A percentile compares a stretch with the other conserved stretches of the same genome.
phyloP scores from a whole-genome alignment of 2,113 vertebrate genomes.

The Oryzias melastigma region DNA sequence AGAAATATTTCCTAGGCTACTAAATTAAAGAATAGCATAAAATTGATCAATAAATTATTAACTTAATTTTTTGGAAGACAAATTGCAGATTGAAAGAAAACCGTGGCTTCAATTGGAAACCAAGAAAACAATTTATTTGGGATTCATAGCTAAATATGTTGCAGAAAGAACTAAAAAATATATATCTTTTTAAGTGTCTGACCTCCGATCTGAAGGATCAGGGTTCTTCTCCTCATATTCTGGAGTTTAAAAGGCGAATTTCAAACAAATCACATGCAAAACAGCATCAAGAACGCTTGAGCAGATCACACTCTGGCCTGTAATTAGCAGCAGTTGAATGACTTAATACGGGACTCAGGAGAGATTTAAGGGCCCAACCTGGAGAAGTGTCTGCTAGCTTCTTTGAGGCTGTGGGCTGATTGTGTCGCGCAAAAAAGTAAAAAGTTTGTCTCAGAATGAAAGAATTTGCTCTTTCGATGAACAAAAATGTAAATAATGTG shows the following conservation, averaged over 20 bases:
- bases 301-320: conserved; percentile 27
- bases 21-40: too few species aligned
- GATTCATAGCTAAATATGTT: too few species aligned
- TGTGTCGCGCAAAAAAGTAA: conserved; percentile 13
- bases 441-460: too few species aligned
- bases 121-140: too few species aligned
- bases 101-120: too few species aligned
- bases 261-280: conserved; percentile 3
- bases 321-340: conserved; percentile 51
- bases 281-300: conserved; percentile 15
- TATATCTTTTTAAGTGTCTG: neutral
- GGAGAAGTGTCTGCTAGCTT: conserved; percentile 20
- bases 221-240: conserved; percentile 6
- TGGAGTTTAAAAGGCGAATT: neutral
- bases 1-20: too few species aligned
- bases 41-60: too few species aligned
- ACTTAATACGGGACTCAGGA: conserved; percentile 26
- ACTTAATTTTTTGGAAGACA: too few species aligned
- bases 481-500: conserved; percentile 14
- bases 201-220: neutral
- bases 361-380: conserved; percentile 29
- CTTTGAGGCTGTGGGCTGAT: conserved; percentile 24
- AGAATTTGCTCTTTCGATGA: too few species aligned
- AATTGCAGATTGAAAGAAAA: too few species aligned
- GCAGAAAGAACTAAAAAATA: neutral